These are phyloP conservation scores for Cydia strobilella DNA, from an alignment of 1,140 invertebrate species.

Conservation along the genomic window DNA sequence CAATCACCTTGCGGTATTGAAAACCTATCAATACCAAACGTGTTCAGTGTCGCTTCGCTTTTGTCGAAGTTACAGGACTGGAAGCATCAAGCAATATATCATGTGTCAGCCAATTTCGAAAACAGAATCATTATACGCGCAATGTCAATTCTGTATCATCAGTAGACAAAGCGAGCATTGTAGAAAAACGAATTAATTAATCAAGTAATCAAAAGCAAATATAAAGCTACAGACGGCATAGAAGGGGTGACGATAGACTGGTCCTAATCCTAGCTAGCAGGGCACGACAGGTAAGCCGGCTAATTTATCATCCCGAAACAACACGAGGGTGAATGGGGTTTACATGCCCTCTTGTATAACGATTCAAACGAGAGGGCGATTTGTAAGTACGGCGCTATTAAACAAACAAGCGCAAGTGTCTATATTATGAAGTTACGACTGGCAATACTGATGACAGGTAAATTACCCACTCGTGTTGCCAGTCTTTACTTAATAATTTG, in stretches of 20 bases:
- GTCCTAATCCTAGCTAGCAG: slow-evolving; percentile 53
- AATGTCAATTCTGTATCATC: slow-evolving; percentile 19
- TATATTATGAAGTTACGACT: slow-evolving; percentile 14
- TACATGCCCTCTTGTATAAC: slow-evolving; percentile 56
- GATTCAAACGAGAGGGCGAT: slow-evolving; percentile 51
- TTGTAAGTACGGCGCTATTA: slow-evolving; percentile 9
- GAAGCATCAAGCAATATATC: slow-evolving; percentile 15
- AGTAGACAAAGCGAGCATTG: slow-evolving; percentile 43
- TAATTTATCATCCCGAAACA: slow-evolving; percentile 75
- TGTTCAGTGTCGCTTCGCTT: background rate
- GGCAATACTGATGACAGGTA: slow-evolving; percentile 8
- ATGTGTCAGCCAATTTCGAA: slow-evolving; percentile 26
- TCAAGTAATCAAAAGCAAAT: slow-evolving; percentile 67
- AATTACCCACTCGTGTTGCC: background rate
- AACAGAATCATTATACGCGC: slow-evolving; percentile 12
- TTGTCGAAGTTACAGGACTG: too few relatives aligned
- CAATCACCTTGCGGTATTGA: slow-evolving; percentile 12
- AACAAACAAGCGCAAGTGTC: slow-evolving; percentile 9
- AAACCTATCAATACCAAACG: slow-evolving; percentile 15
- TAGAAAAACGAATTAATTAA: slow-evolving; percentile 65
- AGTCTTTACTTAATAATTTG: background rate
- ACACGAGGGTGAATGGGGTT: slow-evolving; percentile 55
- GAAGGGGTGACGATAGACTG: slow-evolving; percentile 57
- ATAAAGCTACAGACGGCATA: slow-evolving; percentile 59
- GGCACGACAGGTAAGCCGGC: slow-evolving; percentile 67